Conservation (phyloP, 2,888 invertebrate genomes). For the Phortica magna region DNA sequence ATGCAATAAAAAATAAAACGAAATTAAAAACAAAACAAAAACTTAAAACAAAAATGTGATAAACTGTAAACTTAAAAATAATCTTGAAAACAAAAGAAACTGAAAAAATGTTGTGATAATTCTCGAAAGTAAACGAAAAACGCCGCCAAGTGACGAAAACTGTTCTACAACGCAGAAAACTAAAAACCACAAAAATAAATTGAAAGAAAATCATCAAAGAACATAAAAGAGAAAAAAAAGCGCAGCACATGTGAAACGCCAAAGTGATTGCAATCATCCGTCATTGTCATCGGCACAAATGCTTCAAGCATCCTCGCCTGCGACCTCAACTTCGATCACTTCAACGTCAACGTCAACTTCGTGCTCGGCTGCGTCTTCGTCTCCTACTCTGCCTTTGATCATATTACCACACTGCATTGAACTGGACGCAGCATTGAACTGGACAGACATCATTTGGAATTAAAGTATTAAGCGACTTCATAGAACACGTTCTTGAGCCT, state of each 20-base stretch:
- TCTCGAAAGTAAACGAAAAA: constrained; percentile 35
- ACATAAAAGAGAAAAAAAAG: constrained; percentile 24
- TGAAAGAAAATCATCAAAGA: constrained; percentile 43
- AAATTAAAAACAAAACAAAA: constrained; percentile 34
- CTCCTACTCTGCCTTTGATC: not conserved
- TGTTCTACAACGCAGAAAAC: constrained; percentile 6
- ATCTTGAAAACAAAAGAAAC: constrained; percentile 42
- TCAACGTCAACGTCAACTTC: not conserved
- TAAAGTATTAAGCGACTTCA: constrained; percentile 19
- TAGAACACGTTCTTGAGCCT: not conserved
- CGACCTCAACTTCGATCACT: not conserved
- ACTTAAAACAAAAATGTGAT: constrained; percentile 45
- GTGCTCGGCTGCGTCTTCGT: not conserved
- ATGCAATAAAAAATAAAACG: constrained; percentile 48
- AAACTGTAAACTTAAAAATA: constrained; percentile 31
- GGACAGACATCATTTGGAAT: not conserved
- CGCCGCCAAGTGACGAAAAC: constrained; percentile 21
- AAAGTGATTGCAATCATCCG: not conserved
- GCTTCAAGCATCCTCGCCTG: not conserved
- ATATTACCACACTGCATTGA: no score
- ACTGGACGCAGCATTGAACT: no score
- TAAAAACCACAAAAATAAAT: constrained; percentile 31
- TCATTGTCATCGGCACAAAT: not conserved
- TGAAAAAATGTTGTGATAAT: constrained; percentile 33
- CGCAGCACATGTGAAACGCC: constrained; percentile 10